Evolutionary conservation across 2,888 invertebrate genomes (phyloP).

Genomic region (Diarsia brunnea): DNA sequence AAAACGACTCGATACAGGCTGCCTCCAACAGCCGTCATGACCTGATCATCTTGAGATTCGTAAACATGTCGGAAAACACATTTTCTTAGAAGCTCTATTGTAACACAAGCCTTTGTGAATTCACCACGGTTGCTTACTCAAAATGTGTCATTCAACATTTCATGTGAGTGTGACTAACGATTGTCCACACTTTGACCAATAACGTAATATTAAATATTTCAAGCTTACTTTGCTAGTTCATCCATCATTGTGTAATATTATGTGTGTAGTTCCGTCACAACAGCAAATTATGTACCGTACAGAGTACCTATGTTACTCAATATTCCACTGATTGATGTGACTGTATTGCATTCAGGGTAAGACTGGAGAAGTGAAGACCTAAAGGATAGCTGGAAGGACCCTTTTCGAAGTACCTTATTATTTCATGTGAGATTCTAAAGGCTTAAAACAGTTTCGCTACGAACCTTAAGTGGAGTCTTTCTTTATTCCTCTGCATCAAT

Average conservation of each 20-base stretch:
- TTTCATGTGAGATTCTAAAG: neutral
- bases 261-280: slow-evolving; percentile 8
- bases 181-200: slow-evolving; percentile 7
- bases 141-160: slow-evolving; percentile 2
- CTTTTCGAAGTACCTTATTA: neutral
- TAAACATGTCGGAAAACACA: too few species aligned
- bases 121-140: neutral
- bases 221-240: slow-evolving; percentile 18
- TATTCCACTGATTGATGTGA: neutral
- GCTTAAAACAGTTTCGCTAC: too few species aligned
- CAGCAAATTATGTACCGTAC: neutral
- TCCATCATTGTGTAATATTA: slow-evolving; percentile 33
- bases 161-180: slow-evolving; percentile 16
- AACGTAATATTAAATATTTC: slow-evolving; percentile 35
- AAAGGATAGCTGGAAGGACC: neutral
- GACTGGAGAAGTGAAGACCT: neutral
- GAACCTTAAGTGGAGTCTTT: neutral
- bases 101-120: neutral
- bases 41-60: neutral
- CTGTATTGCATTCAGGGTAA: neutral
- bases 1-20: neutral
- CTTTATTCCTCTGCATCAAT: neutral
- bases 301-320: neutral
- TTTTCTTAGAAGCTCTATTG: neutral
- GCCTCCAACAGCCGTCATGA: neutral